Conservation (phyloP, 2,888 invertebrate genomes). For the Acronicta psi region DNA sequence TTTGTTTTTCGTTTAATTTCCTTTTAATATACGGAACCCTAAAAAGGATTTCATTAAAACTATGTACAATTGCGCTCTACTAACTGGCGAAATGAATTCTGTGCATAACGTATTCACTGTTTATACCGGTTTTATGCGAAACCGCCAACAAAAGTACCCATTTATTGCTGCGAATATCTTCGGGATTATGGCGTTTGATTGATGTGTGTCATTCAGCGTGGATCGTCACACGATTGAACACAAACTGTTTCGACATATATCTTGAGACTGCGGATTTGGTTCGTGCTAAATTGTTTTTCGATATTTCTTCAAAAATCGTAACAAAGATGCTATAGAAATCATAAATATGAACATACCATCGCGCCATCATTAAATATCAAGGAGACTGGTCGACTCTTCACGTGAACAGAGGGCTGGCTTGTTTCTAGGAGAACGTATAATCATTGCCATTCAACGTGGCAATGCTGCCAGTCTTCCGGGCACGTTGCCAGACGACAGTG, state of each 20-base stretch:
- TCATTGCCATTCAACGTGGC: no score
- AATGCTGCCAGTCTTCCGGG: no score
- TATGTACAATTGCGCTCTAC: slow-evolving; percentile 17
- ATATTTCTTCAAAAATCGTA: slow-evolving; percentile 10
- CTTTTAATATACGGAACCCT: no score
- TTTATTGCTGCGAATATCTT: slow-evolving; percentile 31
- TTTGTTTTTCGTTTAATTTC: no score
- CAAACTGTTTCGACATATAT: slow-evolving; percentile 41
- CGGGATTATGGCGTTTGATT: slow-evolving; percentile 42
- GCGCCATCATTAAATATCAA: no score
- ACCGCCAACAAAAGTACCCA: slow-evolving; percentile 12
- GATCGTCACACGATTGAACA: slow-evolving; percentile 40
- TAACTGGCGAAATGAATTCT: slow-evolving; percentile 38
- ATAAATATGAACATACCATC: no score
- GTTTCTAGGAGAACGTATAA: no score
- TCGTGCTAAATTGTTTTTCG: slow-evolving; percentile 30
- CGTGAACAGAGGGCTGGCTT: no score
- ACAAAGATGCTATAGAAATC: neutral
- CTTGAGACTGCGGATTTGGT: slow-evolving; percentile 14
- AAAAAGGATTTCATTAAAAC: slow-evolving; percentile 14
- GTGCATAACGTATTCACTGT: slow-evolving; percentile 38
- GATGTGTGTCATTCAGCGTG: slow-evolving; percentile 40
- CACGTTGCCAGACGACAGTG: no score
- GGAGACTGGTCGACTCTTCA: no score
- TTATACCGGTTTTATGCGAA: slow-evolving; percentile 39